Evolutionary conservation across 2,113 vertebrate genomes (phyloP).

Genomic region (Periophthalmodon schlosseri): DNA sequence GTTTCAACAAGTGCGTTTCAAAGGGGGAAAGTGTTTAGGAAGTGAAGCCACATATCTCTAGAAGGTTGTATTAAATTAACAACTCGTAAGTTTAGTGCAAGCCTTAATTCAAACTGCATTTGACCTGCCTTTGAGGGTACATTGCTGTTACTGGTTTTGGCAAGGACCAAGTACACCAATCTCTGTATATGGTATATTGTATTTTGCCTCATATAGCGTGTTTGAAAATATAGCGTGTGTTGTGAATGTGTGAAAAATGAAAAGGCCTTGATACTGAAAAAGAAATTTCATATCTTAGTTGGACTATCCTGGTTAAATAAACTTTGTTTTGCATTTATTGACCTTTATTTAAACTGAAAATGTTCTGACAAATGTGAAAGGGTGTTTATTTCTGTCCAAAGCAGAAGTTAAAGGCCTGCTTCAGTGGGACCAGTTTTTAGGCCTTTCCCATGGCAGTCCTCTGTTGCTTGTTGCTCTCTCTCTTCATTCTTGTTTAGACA

Average conservation of each 20-base stretch:
- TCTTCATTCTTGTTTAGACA: slow-evolving; percentile 86
- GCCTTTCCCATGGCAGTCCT: slow-evolving; percentile 87
- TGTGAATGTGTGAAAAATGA: too few relatives aligned
- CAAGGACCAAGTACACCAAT: too few relatives aligned
- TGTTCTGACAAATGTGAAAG: not conserved
- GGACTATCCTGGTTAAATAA: too few relatives aligned
- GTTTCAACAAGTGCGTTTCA: slow-evolving; percentile 71
- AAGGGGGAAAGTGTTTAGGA: slow-evolving; percentile 38
- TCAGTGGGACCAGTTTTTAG: slow-evolving; percentile 73
- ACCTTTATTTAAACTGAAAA: not conserved
- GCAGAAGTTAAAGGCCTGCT: slow-evolving; percentile 79
- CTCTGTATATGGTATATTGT: too few relatives aligned
- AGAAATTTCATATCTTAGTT: too few relatives aligned
- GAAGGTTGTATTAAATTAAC: not conserved
- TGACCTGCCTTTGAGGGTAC: not conserved
- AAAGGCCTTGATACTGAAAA: too few relatives aligned
- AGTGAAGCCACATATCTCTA: slow-evolving; percentile 33
- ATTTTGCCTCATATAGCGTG: too few relatives aligned
- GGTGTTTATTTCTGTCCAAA: slow-evolving; percentile 77
- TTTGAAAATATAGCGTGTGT: too few relatives aligned
- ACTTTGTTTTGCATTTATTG: too few relatives aligned
- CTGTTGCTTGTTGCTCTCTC: slow-evolving; percentile 78
- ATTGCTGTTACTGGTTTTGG: not conserved
- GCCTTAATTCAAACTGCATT: not conserved
- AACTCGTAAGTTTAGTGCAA: not conserved